phyloP scores from a whole-genome alignment of 2,113 vertebrate species.

The Naja naja region DNA sequence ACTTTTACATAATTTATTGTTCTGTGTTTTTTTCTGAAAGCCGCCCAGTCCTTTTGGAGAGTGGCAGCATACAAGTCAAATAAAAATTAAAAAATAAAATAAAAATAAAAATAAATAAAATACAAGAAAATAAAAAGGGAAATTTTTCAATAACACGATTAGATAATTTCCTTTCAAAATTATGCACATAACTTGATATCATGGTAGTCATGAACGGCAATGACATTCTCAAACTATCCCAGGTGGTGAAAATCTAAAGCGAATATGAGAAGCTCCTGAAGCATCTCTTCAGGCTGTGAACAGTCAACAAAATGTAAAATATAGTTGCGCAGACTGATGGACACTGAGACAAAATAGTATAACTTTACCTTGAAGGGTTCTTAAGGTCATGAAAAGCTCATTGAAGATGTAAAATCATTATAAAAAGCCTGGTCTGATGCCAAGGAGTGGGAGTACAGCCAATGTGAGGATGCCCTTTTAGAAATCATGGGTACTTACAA shows the following conservation, averaged over 20 bases:
- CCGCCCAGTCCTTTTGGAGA: too few relatives aligned
- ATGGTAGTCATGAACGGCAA: background rate
- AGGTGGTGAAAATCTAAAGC: background rate
- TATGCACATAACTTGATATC: background rate
- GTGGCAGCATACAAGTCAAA: too few relatives aligned
- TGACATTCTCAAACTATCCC: background rate
- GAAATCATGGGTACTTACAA: background rate
- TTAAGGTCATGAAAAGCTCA: background rate
- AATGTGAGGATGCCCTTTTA: background rate
- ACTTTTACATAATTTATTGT: too few relatives aligned
- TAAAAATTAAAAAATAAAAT: too few relatives aligned
- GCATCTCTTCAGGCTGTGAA: background rate
- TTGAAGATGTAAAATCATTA: background rate
- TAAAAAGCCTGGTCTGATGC: background rate
- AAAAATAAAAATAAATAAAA: too few relatives aligned
- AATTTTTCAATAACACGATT: background rate
- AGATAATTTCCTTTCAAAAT: background rate
- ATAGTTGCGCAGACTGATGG: background rate
- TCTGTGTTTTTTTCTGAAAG: too few relatives aligned
- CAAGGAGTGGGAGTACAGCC: background rate
- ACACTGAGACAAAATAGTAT: background rate
- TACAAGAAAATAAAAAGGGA: background rate
- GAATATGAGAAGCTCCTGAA: background rate
- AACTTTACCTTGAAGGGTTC: background rate
- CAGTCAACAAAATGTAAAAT: background rate